These are phyloP conservation scores for Euclidia mi DNA, from an alignment of 2,888 invertebrate species.

Conservation along the genomic window DNA sequence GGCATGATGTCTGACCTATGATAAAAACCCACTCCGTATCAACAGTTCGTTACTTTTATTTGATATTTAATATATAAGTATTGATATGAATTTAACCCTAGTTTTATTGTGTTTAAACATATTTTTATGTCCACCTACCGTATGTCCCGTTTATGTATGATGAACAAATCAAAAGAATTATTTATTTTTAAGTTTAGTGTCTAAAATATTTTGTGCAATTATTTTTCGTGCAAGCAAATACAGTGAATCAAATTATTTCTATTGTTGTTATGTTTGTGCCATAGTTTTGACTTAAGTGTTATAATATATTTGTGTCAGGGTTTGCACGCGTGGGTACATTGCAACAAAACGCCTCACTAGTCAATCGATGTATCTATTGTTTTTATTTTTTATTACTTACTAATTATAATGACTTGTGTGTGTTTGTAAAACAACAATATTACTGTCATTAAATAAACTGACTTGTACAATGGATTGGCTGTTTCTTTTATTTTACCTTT, in stretches of 20 bases:
- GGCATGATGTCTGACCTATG: no score
- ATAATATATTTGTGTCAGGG: constrained; percentile 54
- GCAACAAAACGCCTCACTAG: constrained; percentile 69
- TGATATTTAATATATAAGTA: no score
- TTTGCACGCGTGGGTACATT: constrained; percentile 50
- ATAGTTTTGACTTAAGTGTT: constrained; percentile 37
- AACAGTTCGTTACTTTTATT: no score
- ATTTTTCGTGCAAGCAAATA: no score
- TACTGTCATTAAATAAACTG: constrained; percentile 44
- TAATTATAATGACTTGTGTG: constrained; percentile 40
- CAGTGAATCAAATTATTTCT: constrained; percentile 5
- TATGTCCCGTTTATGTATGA: no score
- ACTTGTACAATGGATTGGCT: constrained; percentile 10
- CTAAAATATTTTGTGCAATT: no score
- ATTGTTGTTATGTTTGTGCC: constrained; percentile 45
- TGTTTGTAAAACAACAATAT: constrained; percentile 45
- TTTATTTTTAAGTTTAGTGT: no score
- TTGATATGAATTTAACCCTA: no score
- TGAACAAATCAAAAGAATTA: no score
- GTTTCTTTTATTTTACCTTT: constrained; percentile 8
- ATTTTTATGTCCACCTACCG: no score
- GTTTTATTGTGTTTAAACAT: no score
- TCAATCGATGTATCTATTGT: constrained; percentile 70
- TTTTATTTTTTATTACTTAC: constrained; percentile 47
- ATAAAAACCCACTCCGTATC: no score